Evolutionary conservation across 2,888 invertebrate genomes (phyloP).

Genomic region (Emmelina monodactyla): DNA sequence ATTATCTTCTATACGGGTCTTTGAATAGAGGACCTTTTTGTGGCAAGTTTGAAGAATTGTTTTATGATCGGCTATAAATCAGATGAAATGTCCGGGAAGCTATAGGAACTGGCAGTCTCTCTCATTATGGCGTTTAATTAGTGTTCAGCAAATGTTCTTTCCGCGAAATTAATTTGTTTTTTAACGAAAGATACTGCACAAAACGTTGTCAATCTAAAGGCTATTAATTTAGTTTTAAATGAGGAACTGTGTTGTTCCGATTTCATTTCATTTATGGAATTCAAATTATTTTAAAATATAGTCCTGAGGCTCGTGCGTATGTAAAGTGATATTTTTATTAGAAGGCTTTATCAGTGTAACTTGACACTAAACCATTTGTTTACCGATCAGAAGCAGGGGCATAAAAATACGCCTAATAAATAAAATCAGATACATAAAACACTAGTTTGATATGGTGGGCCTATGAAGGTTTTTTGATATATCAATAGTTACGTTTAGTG

Average conservation of each 20-base stretch:
- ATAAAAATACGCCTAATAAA: slow-evolving; percentile 11
- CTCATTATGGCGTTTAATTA: slow-evolving; percentile 36
- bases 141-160: too few species aligned
- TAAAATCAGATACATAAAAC: slow-evolving; percentile 7
- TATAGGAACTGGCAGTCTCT: slow-evolving; percentile 25
- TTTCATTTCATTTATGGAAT: too few species aligned
- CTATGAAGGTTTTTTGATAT: too few species aligned
- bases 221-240: too few species aligned
- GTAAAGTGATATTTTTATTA: slow-evolving; percentile 41
- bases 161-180: too few species aligned
- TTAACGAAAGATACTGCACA: too few species aligned
- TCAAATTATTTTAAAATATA: too few species aligned
- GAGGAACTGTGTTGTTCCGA: too few species aligned
- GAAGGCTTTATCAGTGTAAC: slow-evolving; percentile 27
- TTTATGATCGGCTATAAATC: slow-evolving; percentile 58
- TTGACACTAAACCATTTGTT: slow-evolving; percentile 26
- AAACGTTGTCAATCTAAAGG: too few species aligned
- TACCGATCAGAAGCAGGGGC: slow-evolving; percentile 32
- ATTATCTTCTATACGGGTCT: slow-evolving; percentile 47
- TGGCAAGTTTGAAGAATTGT: slow-evolving; percentile 58
- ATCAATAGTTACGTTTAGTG: too few species aligned
- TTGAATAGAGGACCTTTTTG: slow-evolving; percentile 55
- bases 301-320: slow-evolving; percentile 12
- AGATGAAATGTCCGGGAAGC: slow-evolving; percentile 25
- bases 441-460: too few species aligned